Evolutionary conservation across 2,113 vertebrate species (phyloP), one percentile per base, ranked within the genome.

Genomic region (Cebus imitator): DNA sequence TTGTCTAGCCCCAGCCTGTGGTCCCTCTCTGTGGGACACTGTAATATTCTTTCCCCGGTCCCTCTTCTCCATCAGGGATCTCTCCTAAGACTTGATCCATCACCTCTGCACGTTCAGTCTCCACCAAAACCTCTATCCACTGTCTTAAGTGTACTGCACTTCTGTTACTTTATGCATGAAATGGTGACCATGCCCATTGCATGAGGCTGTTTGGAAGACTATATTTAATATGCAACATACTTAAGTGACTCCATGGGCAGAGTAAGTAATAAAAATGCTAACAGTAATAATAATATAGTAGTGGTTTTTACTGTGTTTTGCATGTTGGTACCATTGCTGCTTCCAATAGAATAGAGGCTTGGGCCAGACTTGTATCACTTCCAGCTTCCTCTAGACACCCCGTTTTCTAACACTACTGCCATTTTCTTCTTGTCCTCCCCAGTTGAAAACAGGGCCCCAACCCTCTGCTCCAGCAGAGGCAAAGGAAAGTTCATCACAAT

Each of bases 171-270:
- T 66, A 8, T 8, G 3, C 13, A 8, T 81, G 55, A 37, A 61
- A 8, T 14, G 68, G 37, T 4, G 48, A 25, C 13, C 27, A 2
- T 1, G 3, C 7, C 18, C 23, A 0, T 25, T 73, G 58, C 30
- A 8, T 25, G 27, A 83, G 20, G 17, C 66, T 75, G 9, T 27
- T 50, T 37, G 43, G 37, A 92, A 82, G 82, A 40, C n/a, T 30
- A 1, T 23, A 23, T 68, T 58, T 27, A 50, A 61, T 37, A 48
- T 30, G 48, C 55, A 87, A 4, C 68, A 32, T n/a, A 35, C 75
- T 79, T 55, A 52, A 16, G 7, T 7, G 68, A 21, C n/a, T 58
- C 17, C 20, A 4, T 12, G n/a, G 70, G 32, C 90, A 43, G 16
- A 20, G 20, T 30, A 40, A 52, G 10, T 11, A 43, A 25, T 55